Evolutionary conservation across 2,113 vertebrate genomes (phyloP).

Genomic region (Lasiurus borealis): DNA sequence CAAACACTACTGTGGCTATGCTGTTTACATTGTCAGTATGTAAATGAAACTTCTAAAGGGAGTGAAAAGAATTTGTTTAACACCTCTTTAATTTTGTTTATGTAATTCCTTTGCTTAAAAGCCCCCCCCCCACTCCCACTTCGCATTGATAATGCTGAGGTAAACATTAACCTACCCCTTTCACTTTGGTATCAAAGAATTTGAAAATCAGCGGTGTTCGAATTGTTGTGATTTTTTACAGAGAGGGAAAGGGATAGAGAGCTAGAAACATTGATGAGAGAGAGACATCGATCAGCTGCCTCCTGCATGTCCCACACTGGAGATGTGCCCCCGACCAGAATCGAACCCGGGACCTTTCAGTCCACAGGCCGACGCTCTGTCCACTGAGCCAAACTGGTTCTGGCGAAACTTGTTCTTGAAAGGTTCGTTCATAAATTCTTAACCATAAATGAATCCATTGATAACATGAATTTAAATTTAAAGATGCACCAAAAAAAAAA

Average conservation of each 20-base stretch:
- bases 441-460: not conserved
- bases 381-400: no score
- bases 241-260: no score
- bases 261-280: no score
- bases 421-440: slow-evolving; percentile 11
- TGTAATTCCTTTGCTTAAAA: slow-evolving; percentile 71
- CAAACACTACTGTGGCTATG: slow-evolving; percentile 52
- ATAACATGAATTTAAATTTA: slow-evolving; percentile 50
- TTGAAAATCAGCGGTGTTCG: not conserved
- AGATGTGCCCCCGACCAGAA: no score
- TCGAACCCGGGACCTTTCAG: no score
- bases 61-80: slow-evolving; percentile 75
- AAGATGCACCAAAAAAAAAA: not conserved
- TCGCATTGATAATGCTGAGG: slow-evolving; percentile 56
- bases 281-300: no score
- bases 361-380: no score
- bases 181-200: not conserved
- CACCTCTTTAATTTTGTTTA: slow-evolving; percentile 80
- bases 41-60: slow-evolving; percentile 73
- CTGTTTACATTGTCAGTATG: slow-evolving; percentile 76
- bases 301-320: no score
- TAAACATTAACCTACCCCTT: slow-evolving; percentile 55
- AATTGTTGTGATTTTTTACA: not conserved
- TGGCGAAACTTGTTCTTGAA: slow-evolving; percentile 22
- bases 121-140: not conserved